phyloP scores from a whole-genome alignment of 2,113 vertebrate genomes.

The Ramphastos sulfuratus region DNA sequence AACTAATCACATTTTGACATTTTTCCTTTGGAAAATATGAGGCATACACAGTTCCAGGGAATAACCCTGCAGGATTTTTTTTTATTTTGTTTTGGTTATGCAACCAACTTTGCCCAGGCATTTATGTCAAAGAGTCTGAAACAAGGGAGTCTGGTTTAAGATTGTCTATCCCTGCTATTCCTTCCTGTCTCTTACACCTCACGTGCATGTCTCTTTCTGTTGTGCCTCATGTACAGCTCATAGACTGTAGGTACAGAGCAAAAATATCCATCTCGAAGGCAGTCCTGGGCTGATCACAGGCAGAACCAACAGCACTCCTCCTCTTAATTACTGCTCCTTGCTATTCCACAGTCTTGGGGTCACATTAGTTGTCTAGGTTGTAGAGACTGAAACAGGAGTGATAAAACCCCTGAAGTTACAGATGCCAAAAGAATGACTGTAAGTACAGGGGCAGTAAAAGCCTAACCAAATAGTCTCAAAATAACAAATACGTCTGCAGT shows the following conservation, averaged over 20 bases:
- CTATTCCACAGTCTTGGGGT: background rate
- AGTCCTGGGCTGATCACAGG: background rate
- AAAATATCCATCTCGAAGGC: background rate
- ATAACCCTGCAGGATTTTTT: background rate
- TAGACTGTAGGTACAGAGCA: background rate
- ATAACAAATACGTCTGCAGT: slow-evolving; percentile 31
- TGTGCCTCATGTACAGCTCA: background rate
- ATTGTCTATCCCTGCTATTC: background rate
- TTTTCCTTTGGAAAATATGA: slow-evolving; percentile 46
- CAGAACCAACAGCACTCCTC: background rate
- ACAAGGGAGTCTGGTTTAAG: background rate
- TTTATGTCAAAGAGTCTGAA: background rate
- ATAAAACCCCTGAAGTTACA: slow-evolving; percentile 15
- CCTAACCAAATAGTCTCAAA: slow-evolving; percentile 6
- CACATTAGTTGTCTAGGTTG: background rate
- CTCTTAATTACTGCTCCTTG: background rate
- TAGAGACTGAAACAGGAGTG: background rate
- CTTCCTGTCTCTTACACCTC: background rate
- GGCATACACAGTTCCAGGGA: background rate
- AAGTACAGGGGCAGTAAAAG: slow-evolving; percentile 35
- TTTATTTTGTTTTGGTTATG: background rate
- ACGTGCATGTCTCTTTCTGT: background rate
- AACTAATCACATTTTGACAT: background rate
- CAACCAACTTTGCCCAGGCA: background rate
- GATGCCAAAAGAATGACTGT: slow-evolving; percentile 26